phyloP scores from a whole-genome alignment of 35 echinoderm and acorn worm genomes.

The Nesometra sesokonis region DNA sequence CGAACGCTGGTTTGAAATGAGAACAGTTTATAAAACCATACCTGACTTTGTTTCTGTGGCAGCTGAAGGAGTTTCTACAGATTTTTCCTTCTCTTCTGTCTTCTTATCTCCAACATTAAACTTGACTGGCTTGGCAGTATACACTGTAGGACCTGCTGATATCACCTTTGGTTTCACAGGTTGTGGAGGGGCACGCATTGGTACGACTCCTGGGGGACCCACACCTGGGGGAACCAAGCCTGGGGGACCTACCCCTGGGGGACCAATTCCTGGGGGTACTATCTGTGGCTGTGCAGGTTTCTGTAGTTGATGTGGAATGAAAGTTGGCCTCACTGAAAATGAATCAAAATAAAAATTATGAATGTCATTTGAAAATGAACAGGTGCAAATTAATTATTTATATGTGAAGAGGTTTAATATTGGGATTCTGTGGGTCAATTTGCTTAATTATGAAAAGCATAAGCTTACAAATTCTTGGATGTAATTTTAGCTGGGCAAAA shows the following conservation, averaged over 20 bases:
- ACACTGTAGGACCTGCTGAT: slow-evolving; percentile 15
- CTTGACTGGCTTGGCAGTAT: slow-evolving; percentile 35
- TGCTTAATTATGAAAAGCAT: too few relatives aligned
- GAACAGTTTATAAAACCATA: not conserved
- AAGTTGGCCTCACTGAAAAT: not conserved
- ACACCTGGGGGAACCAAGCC: not conserved
- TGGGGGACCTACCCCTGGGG: not conserved
- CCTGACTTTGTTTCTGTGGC: not conserved
- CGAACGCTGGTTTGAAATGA: not conserved
- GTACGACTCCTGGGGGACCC: not conserved
- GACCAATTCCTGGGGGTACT: not conserved
- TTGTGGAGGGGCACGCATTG: not conserved
- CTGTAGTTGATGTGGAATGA: slow-evolving; percentile 39
- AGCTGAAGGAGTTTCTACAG: not conserved
- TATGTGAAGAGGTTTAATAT: too few relatives aligned
- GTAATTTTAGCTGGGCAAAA: too few relatives aligned
- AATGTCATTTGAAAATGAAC: too few relatives aligned
- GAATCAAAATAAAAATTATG: not conserved
- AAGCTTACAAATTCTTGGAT: too few relatives aligned
- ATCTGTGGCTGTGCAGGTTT: not conserved
- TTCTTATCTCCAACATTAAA: slow-evolving; percentile 9
- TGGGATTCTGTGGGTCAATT: too few relatives aligned
- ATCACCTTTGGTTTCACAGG: not conserved
- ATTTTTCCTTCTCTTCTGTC: slow-evolving; percentile 5
- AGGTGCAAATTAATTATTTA: too few relatives aligned